Base-by-base conservation (phyloP, 2,888 invertebrate genomes). In the Philereme transversata region DNA sequence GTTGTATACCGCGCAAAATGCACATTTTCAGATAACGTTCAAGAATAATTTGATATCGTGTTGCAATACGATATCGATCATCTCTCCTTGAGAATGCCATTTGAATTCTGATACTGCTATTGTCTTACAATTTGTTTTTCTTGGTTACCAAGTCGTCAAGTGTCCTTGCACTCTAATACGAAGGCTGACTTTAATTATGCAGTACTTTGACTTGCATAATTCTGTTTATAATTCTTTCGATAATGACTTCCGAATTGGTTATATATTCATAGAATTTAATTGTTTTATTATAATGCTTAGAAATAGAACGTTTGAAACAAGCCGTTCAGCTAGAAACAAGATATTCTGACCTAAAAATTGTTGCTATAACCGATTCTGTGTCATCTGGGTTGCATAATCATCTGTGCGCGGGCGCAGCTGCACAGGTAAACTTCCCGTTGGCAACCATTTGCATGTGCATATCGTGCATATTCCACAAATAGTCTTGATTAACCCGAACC, bases 341-440 rank as follows among this genome's bases (percentile, higher is more conserved):
- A 50, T 35, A 50, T 43, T 43, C 48, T 22, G n/a, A 38, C 36
- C 36, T 52, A 36, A 48, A 52, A 11, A 38, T 46, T 4, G 22
- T 46, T 51, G n/a, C 22, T 50, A 49, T 55, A 41, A 56, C 55
- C 44, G 4, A 40, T 40, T 11, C 36, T 41, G 45, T 52, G 41
- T 52, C 55, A 44, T 51, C 33, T 36, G 43, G 10, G 47, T 63
- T 60, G 46, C 56, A 53, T 63, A 63, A 59, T 46, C 38, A 22
- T 51, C 4, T 9, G 50, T 45, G 55, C 54, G 57, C 56, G 36
- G 40, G 46, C 54, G 49, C 53, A 57, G 64, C 48, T 53, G 53
- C 49, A 38, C 62, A 55, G 60, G 60, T 61, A 53, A 60, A 66
- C 60, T 68, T 68, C 66, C 70, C 50, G 60, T 55, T 70, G 65